A percentile compares a stretch with the other conserved stretches of the same genome.
phyloP scores from a whole-genome alignment of 2,888 invertebrate species.

The Pyralis farinalis region DNA sequence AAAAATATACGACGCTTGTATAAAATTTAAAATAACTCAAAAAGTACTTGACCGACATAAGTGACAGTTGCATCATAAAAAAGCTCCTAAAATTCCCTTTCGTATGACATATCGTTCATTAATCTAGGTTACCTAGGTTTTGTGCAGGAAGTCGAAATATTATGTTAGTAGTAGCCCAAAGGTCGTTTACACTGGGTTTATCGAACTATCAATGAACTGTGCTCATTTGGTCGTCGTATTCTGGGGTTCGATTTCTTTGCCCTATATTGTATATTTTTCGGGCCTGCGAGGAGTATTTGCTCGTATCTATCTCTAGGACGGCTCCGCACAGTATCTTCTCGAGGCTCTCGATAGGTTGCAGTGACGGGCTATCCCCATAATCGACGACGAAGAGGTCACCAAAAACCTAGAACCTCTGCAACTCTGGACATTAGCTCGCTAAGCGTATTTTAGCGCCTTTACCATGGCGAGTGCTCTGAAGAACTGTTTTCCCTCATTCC shows the following conservation, averaged over 20 bases:
- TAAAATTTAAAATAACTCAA: neutral
- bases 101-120: neutral
- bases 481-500: too few species aligned
- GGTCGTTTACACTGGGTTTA: neutral
- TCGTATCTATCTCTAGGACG: too few species aligned
- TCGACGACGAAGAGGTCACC: too few species aligned
- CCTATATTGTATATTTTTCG: neutral
- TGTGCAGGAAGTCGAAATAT: slow-evolving; percentile 2
- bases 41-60: neutral
- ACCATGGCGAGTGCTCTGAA: too few species aligned
- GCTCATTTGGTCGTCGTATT: neutral
- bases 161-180: neutral
- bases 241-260: slow-evolving; percentile 1
- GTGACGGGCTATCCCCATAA: too few species aligned
- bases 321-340: too few species aligned
- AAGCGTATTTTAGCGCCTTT: too few species aligned
- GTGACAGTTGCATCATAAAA: slow-evolving; percentile 1
- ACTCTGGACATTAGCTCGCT: too few species aligned
- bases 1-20: neutral
- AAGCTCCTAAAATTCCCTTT: slow-evolving; percentile 7
- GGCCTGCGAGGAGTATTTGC: too few species aligned
- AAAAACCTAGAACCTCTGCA: too few species aligned
- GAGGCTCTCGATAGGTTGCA: too few species aligned
- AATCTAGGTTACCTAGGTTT: neutral
- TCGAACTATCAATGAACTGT: neutral